Base-by-base conservation (phyloP, 2,888 invertebrate genomes). In the Pristionchus japonicus region DNA sequence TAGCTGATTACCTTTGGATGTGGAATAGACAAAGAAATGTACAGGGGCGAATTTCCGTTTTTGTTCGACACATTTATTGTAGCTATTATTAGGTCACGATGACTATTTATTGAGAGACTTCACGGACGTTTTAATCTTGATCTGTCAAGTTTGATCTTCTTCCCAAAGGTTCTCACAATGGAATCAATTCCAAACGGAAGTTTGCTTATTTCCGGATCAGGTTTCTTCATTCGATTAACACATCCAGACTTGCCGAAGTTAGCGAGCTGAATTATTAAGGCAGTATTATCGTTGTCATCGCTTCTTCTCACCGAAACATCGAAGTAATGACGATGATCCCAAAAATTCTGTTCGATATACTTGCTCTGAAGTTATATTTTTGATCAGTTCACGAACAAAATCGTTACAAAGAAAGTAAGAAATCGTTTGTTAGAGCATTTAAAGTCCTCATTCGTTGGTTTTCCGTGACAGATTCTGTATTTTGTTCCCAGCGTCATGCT, bases 241-340 rank as follows among this genome's bases (percentile, higher is more conserved):
- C 87, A 87, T 23, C 87, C 87, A 4, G 87, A 87, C 23, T 87
- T 87, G 57, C 87, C 87, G 80, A 43, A 87, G 31, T 64, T 64
- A 2, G 87, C n/a, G 27, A 87, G 43, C 87, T 87, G 27, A 80
- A 87, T 31, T 17, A 3, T 6, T 34, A 27, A 83, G 0, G 17
- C n/a, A 40, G 7, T 3, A 27, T 77, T 13, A 47, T 27, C 47
- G 23, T 11, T 43, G 15, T 27, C 77, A 47, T 2, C 27, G n/a
- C 34, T 47, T n/a, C n/a, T 11, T 0, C 77, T 84, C 40, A 84
- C 86, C 34, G 27, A 61, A 31, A 87, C 80, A 20, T 84, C 80
- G 82, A 92, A 92, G 88, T 92, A 92, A 80, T 92, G 91, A 15
- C 92, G 86, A 88, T 92, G 92, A 52, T 92, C 91, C 90, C 91